Evolutionary conservation across 1,140 invertebrate genomes (phyloP), one percentile per base, ranked within the genome.

Genomic region (Eueides isabella): DNA sequence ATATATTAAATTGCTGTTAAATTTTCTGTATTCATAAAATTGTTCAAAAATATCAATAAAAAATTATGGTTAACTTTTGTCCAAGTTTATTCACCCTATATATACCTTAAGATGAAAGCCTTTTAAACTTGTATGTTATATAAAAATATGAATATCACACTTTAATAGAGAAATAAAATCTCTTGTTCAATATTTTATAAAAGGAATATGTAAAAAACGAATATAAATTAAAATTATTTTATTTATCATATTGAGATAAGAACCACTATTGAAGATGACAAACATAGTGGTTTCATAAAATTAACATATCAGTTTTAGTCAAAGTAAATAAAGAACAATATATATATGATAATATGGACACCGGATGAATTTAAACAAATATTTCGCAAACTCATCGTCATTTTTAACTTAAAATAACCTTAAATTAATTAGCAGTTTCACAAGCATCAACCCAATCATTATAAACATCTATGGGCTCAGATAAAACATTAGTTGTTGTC

Each of bases 391-490:
- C n/a, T 23, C 48, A 55, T 44, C 41, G 26, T 55, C 7, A 23
- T 23, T 55, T 55, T 55, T 26, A 75, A 77, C 70, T 79, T 83
- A 83, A 81, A 79, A 78, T 83, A 78, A 76, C 64, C 73, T 81
- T 81, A 84, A 68, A 72, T 72, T 90, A 93, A 83, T 93, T 92
- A 64, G 91, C 91, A 61, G 83, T 91, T 85, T 93, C 99, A 94
- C 99, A 99, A 1, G 98, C 99, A 95, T 99, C 99, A 69, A 99
- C 99, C 99, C 99, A 99, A 91, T 99, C 99, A 94, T 99, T 99
- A 89, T 99, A 99, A 26, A 99, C 99, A 95, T 99, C 99, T 73
- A 99, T 96, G 61, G 99, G 96, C 93, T 99, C 99, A 12, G 98
- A 99, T 70, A 99, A 94, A 89, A 98, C 97, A 94, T 99, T 99